Evolutionary conservation across 2,888 invertebrate genomes (phyloP).

Genomic region (Ochropleura leucogaster): DNA sequence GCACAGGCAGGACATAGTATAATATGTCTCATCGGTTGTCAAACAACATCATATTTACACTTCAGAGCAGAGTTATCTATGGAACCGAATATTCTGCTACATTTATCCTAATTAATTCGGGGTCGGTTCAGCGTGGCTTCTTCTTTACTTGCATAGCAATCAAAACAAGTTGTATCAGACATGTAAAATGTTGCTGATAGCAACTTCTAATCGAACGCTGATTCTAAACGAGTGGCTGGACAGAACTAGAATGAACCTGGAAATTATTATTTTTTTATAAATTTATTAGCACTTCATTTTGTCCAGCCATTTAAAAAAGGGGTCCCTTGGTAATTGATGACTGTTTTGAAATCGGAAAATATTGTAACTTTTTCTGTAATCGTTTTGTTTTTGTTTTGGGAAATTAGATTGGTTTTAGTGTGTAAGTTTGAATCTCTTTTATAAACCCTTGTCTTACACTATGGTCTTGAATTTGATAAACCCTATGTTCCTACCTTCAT

Average conservation of each 20-base stretch:
- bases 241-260: neutral
- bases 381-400: neutral
- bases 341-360: neutral
- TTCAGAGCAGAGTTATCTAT: too few relatives aligned
- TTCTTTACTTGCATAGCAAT: neutral
- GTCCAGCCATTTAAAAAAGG: neutral
- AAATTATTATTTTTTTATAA: too few relatives aligned
- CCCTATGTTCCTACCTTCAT: conserved; percentile 85
- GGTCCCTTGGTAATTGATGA: neutral
- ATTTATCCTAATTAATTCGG: too few relatives aligned
- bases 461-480: neutral
- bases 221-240: neutral
- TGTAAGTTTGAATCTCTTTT: neutral
- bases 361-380: neutral
- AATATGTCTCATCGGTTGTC: too few relatives aligned
- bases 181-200: neutral
- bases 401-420: neutral
- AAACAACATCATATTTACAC: too few relatives aligned
- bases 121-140: too few relatives aligned
- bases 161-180: neutral
- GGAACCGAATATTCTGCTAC: too few relatives aligned
- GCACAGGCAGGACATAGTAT: too few relatives aligned
- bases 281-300: neutral
- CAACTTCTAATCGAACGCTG: too few relatives aligned
- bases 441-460: neutral